Evolutionary conservation across 1,140 invertebrate species (phyloP).

Genomic region (Reticulitermes speratus): DNA sequence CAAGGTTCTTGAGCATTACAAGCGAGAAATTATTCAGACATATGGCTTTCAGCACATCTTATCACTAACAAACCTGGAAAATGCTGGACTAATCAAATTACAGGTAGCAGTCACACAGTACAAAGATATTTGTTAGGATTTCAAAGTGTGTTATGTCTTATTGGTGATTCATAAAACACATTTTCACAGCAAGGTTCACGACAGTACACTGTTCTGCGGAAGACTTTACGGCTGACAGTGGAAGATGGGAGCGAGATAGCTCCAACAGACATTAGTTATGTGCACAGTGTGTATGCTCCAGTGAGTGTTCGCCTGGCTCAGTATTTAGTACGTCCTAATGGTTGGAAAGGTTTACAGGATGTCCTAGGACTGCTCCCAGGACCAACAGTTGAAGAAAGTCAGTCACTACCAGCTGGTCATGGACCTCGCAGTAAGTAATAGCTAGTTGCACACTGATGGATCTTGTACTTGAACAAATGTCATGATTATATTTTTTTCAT

Average conservation of each 20-base stretch:
- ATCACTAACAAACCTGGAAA: slow-evolving; percentile 84
- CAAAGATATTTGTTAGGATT: background rate
- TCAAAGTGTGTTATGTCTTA: background rate
- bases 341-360: slow-evolving; percentile 71
- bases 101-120: slow-evolving; percentile 50
- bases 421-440: slow-evolving; percentile 30
- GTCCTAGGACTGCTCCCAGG: slow-evolving; percentile 65
- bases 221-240: slow-evolving; percentile 77
- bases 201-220: slow-evolving; percentile 42
- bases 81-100: slow-evolving; percentile 73
- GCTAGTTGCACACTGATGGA: background rate
- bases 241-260: slow-evolving; percentile 83
- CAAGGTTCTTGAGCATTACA: slow-evolving; percentile 89
- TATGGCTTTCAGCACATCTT: slow-evolving; percentile 88
- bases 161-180: background rate
- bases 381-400: slow-evolving; percentile 56
- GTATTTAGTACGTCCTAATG: slow-evolving; percentile 74
- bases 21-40: slow-evolving; percentile 85
- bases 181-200: slow-evolving; percentile 36
- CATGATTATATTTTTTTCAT: too few relatives aligned
- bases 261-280: slow-evolving; percentile 89
- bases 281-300: slow-evolving; percentile 92
- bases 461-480: too few relatives aligned
- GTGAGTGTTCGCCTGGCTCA: slow-evolving; percentile 87
- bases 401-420: slow-evolving; percentile 47